phyloP scores from a whole-genome alignment of 2,797 vertebrate genomes.

The Sebastolobus altivelis region DNA sequence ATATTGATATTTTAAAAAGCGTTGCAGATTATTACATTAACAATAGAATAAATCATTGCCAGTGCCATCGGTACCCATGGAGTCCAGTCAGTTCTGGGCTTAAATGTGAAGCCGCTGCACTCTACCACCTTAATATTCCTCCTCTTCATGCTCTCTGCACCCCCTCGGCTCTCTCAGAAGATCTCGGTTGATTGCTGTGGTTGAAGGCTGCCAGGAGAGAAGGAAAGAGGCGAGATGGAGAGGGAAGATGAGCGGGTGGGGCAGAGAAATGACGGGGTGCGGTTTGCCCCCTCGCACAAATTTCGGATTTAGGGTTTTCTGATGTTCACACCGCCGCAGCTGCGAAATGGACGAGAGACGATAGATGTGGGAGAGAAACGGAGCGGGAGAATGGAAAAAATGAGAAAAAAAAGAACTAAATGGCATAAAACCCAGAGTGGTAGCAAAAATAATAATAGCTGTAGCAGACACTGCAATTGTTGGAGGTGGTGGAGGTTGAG shows the following conservation, averaged over 20 bases:
- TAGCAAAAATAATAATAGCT: conserved; percentile 47
- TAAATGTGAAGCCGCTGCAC: conserved; percentile 73
- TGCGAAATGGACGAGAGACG: conserved; percentile 46
- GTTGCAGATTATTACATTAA: conserved; percentile 8
- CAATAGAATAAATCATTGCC: conserved; percentile 13
- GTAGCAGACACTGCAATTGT: conserved; percentile 19
- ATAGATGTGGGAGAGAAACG: conserved; percentile 15
- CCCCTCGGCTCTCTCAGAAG: conserved; percentile 50
- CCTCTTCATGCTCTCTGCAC: conserved; percentile 47
- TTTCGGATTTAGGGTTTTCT: conserved; percentile 63
- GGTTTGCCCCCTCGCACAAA: conserved; percentile 46
- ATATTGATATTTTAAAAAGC: conserved; percentile 1
- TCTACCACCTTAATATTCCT: conserved; percentile 55
- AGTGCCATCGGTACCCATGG: conserved; percentile 12
- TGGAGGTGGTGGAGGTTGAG: conserved; percentile 32
- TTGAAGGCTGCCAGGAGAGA: conserved; percentile 59
- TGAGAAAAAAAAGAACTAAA: conserved; percentile 44
- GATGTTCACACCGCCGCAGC: conserved; percentile 50
- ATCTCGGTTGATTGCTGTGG: conserved; percentile 72
- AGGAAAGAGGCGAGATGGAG: conserved; percentile 57
- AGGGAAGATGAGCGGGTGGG: conserved; percentile 65
- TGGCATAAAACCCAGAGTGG: conserved; percentile 46
- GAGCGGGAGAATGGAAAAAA: conserved; percentile 30
- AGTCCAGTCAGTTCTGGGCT: conserved; percentile 33
- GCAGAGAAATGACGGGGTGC: conserved; percentile 58